These are phyloP conservation scores for Scrobipalpa atriplicella DNA, from an alignment of 2,888 invertebrate genomes.

Conservation along the genomic window DNA sequence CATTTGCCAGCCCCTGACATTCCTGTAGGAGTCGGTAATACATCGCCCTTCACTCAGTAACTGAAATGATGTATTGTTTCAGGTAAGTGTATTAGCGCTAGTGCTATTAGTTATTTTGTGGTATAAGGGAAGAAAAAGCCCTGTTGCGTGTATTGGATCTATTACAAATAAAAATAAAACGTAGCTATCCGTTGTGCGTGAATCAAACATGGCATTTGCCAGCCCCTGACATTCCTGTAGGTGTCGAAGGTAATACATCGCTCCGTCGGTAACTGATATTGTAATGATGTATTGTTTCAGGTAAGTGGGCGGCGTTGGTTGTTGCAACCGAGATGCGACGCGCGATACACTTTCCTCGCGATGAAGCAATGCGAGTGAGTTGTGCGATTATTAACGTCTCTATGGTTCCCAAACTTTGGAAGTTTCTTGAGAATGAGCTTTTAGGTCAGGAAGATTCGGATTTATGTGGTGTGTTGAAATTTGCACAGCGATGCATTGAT, in stretches of 20 bases:
- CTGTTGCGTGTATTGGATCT: too few species aligned
- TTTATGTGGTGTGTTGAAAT: too few species aligned
- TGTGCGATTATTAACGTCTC: slow-evolving; percentile 62
- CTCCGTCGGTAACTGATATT: slow-evolving; percentile 68
- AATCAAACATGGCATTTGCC: neutral
- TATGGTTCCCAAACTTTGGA: slow-evolving; percentile 30
- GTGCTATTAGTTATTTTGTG: too few species aligned
- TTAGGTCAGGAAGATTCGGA: neutral
- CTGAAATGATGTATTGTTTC: slow-evolving; percentile 80
- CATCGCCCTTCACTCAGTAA: slow-evolving; percentile 59
- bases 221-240: slow-evolving; percentile 39
- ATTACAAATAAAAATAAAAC: too few species aligned
- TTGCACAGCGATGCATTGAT: too few species aligned
- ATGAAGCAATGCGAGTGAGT: slow-evolving; percentile 66
- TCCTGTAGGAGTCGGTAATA: slow-evolving; percentile 52
- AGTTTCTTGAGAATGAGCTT: neutral
- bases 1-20: slow-evolving; percentile 23
- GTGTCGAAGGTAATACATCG: slow-evolving; percentile 54
- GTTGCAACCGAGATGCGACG: slow-evolving; percentile 46
- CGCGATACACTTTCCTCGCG: slow-evolving; percentile 60
- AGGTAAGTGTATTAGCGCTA: too few species aligned
- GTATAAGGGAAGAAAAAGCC: too few species aligned
- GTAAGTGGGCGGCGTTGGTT: slow-evolving; percentile 73
- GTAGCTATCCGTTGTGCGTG: too few species aligned
- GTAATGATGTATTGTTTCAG: slow-evolving; percentile 82